A percentile compares a stretch with the other conserved stretches of the same genome.
Evolutionary conservation across 2,888 invertebrate species (phyloP).

Genomic region (Serripes groenlandicus): DNA sequence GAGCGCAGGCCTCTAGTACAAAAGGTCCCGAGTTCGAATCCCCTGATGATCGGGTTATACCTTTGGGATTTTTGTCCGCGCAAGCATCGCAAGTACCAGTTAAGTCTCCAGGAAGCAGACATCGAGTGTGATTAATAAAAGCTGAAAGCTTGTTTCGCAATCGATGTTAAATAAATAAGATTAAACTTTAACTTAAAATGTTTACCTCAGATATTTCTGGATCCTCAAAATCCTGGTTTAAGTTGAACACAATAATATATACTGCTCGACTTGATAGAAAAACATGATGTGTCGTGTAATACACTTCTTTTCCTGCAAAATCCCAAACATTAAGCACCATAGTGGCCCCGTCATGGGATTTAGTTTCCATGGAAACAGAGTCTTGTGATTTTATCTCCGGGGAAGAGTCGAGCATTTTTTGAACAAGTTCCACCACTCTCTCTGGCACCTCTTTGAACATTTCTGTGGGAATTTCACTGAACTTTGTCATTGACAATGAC

Average conservation of each 20-base stretch:
- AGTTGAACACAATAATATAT: slow-evolving; percentile 86
- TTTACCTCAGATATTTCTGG: slow-evolving; percentile 35
- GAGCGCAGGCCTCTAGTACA: too few relatives aligned
- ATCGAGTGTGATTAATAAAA: too few relatives aligned
- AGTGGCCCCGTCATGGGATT: slow-evolving; percentile 60
- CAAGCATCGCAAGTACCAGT: too few relatives aligned
- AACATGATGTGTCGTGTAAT: slow-evolving; percentile 85
- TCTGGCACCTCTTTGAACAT: slow-evolving; percentile 80
- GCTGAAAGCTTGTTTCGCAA: too few relatives aligned
- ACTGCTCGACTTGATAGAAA: slow-evolving; percentile 86
- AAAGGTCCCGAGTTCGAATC: too few relatives aligned
- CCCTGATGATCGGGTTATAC: too few relatives aligned
- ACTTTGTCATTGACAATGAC: slow-evolving; percentile 39
- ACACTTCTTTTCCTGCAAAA: slow-evolving; percentile 84
- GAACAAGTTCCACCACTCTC: slow-evolving; percentile 83
- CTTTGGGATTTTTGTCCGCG: too few relatives aligned
- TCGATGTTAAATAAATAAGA: too few relatives aligned
- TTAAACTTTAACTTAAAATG: not conserved
- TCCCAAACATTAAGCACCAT: slow-evolving; percentile 85
- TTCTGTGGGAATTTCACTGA: slow-evolving; percentile 72
- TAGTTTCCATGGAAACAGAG: slow-evolving; percentile 54
- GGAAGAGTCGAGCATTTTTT: slow-evolving; percentile 77
- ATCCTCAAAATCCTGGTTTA: slow-evolving; percentile 81
- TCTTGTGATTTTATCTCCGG: slow-evolving; percentile 57
- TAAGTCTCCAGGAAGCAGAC: too few relatives aligned